These are phyloP conservation scores for Pyralis farinalis DNA, from an alignment of 2,888 invertebrate species.

Conservation along the genomic window DNA sequence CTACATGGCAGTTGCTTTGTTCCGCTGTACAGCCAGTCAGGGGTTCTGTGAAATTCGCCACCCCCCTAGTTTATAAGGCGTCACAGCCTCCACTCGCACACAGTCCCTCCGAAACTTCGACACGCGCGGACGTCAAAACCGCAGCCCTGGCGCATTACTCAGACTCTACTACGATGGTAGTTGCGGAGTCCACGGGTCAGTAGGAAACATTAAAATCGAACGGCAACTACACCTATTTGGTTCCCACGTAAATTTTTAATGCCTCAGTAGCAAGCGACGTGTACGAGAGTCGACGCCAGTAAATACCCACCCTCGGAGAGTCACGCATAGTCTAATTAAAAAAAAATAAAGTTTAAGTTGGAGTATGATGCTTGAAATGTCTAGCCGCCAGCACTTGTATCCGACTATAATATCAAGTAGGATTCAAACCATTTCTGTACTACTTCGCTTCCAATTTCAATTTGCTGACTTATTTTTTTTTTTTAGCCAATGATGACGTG, in stretches of 20 bases:
- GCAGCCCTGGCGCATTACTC: constrained; percentile 42
- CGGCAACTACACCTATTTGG: constrained; percentile 19
- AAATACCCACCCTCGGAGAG: constrained; percentile 23
- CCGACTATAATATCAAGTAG: constrained; percentile 48
- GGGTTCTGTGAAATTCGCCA: constrained; percentile 4
- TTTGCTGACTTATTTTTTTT: no score
- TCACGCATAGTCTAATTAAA: constrained; percentile 24
- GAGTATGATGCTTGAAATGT: constrained; percentile 59
- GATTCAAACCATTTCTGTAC: constrained; percentile 12
- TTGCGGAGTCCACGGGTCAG: constrained; percentile 40
- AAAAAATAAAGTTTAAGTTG: constrained; percentile 10
- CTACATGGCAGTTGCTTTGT: no score
- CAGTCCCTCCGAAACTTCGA: constrained; percentile 19
- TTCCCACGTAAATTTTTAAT: constrained; percentile 60
- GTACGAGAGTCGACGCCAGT: constrained; percentile 24
- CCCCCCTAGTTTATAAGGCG: constrained; percentile 1
- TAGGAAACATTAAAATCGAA: constrained; percentile 6
- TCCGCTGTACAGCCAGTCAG: background rate
- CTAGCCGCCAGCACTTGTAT: constrained; percentile 61
- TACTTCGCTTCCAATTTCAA: no score
- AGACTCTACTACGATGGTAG: constrained; percentile 47
- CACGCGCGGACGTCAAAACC: constrained; percentile 27
- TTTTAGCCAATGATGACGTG: constrained; percentile 81
- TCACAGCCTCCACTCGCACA: constrained; percentile 6
- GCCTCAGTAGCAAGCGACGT: constrained; percentile 7